Percentiles rank a stretch among this genome's conserved stretches.
These are phyloP conservation scores for Ellobium chinense DNA, from an alignment of 2,888 invertebrate species.

Conservation along the genomic window DNA sequence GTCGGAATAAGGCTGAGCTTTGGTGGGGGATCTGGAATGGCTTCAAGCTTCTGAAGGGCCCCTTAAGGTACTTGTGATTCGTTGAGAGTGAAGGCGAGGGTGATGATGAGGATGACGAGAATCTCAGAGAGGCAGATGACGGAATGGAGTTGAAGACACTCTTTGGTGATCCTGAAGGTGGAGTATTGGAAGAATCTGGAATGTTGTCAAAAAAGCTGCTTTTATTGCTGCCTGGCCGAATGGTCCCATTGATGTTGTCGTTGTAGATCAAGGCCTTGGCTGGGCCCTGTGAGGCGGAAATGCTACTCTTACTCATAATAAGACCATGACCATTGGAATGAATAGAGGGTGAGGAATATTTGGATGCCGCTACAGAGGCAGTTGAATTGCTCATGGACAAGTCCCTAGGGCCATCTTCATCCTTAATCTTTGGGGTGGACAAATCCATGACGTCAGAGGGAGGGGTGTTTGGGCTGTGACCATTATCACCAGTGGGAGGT, in stretches of 20 bases:
- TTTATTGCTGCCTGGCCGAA: not conserved
- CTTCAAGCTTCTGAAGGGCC: conserved; percentile 17
- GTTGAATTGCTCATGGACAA: not conserved
- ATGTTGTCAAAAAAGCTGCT: not conserved
- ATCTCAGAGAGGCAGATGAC: not conserved
- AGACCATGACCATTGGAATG: not conserved
- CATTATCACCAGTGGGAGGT: conserved; percentile 13
- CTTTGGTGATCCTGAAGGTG: conserved; percentile 33
- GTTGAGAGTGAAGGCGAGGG: conserved; percentile 3
- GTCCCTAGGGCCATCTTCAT: conserved; percentile 18
- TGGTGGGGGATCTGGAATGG: conserved; percentile 1
- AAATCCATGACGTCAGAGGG: conserved; percentile 37
- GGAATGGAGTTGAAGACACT: conserved; percentile 38
- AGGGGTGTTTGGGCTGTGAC: conserved; percentile 18
- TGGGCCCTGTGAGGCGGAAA: not conserved
- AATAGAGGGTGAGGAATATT: not conserved
- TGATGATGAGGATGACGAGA: not conserved
- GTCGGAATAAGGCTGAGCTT: not conserved
- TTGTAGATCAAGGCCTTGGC: not conserved
- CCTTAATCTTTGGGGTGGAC: conserved; percentile 27
- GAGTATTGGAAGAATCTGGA: not conserved
- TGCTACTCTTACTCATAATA: not conserved
- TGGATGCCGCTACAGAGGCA: not conserved
- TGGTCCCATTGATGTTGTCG: not conserved
- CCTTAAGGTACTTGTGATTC: conserved; percentile 25